These are phyloP conservation scores for Drosophila seguyi DNA, from an alignment of 1,140 invertebrate genomes.

Conservation along the genomic window DNA sequence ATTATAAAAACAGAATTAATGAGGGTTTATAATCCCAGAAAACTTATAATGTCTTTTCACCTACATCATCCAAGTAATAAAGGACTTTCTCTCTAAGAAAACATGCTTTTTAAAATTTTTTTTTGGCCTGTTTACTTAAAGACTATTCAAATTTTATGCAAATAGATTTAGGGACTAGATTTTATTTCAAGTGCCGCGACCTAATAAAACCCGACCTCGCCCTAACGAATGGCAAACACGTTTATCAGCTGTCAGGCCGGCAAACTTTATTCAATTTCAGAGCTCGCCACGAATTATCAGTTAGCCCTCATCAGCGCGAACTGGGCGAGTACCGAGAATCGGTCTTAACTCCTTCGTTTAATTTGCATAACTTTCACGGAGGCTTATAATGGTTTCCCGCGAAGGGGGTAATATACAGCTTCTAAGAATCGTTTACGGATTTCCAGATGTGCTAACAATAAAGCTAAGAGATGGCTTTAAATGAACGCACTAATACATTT, in stretches of 20 bases:
- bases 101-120: neutral
- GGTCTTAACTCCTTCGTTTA: constrained; percentile 7
- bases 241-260: constrained; percentile 7
- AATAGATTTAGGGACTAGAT: neutral
- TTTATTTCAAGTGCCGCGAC: neutral
- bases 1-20: neutral
- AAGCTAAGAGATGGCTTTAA: neutral
- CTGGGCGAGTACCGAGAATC: constrained; percentile 5
- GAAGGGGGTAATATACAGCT: neutral
- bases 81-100: neutral
- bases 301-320: constrained; percentile 5
- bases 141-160: neutral
- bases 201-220: constrained; percentile 6
- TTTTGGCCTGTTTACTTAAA: neutral
- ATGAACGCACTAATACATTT: neutral
- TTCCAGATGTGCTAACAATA: neutral
- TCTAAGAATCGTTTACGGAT: neutral
- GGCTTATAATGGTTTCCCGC: neutral
- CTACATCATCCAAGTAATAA: too few relatives aligned
- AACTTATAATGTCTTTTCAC: too few relatives aligned
- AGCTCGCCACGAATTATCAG: constrained; percentile 34
- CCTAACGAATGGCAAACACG: constrained; percentile 11
- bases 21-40: neutral
- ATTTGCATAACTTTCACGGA: constrained; percentile 43
- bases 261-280: constrained; percentile 42